Evolutionary conservation across 2,797 vertebrate species (phyloP).

Genomic region (Ciconia nigra): DNA sequence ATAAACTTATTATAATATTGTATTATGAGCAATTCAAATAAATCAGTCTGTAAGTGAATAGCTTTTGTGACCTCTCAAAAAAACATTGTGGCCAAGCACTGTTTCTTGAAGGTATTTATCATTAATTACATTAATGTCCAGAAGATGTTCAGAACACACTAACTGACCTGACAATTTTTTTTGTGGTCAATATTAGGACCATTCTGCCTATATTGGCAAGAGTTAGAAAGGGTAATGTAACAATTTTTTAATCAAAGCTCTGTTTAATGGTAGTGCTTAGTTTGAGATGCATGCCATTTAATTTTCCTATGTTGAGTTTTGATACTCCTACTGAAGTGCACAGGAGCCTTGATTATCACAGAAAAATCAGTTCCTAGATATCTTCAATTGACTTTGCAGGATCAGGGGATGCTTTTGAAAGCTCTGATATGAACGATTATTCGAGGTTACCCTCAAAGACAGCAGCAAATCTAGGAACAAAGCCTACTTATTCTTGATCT

Average conservation of each 20-base stretch:
- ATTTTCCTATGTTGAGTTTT: neutral
- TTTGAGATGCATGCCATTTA: neutral
- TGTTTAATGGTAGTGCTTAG: neutral
- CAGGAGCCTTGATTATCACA: neutral
- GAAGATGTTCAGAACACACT: neutral
- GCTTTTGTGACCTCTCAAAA: neutral
- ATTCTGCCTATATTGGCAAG: neutral
- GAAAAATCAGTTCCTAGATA: neutral
- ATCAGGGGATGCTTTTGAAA: neutral
- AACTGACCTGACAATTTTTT: neutral
- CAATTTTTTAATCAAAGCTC: neutral
- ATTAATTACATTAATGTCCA: neutral
- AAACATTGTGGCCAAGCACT: neutral
- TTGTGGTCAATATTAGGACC: neutral
- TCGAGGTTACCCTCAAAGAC: neutral
- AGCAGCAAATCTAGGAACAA: neutral
- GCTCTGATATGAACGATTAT: neutral
- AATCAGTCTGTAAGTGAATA: neutral
- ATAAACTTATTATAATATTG: neutral
- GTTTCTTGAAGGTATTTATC: neutral
- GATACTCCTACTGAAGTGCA: neutral
- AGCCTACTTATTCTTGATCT: neutral
- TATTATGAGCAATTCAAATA: constrained; percentile 9
- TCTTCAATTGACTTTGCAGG: neutral
- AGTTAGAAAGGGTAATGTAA: neutral